Percentiles rank a stretch among this genome's conserved stretches.
Conservation (phyloP, 2,888 invertebrate species). For the Eupithecia dodoneata region DNA sequence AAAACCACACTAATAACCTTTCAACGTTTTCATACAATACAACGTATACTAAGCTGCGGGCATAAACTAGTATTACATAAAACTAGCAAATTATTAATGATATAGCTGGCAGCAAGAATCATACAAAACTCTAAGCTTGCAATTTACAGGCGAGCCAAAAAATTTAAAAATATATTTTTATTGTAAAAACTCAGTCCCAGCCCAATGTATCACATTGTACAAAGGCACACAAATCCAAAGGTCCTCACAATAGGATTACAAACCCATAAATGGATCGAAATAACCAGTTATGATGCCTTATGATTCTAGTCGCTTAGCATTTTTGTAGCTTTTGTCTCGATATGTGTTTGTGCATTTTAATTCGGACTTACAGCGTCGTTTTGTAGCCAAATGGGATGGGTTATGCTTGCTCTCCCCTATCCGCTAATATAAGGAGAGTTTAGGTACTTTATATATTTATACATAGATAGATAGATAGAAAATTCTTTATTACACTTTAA, state of each 20-base stretch:
- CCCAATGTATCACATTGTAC: constrained; percentile 29
- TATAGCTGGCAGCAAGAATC: no score
- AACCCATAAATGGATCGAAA: constrained; percentile 74
- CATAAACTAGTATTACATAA: no score
- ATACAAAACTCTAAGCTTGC: no score
- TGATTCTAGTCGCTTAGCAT: constrained; percentile 69
- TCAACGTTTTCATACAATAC: no score
- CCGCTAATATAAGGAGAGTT: background rate
- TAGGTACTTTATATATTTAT: background rate
- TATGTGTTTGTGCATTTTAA: constrained; percentile 80
- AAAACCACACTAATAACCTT: no score
- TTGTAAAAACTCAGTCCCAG: constrained; percentile 4
- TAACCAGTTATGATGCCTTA: constrained; percentile 80
- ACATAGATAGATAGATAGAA: no score
- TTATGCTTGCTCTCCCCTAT: background rate
- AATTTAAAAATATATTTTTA: background rate
- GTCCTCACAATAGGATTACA: constrained; percentile 78
- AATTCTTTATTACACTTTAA: no score
- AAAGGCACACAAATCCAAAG: constrained; percentile 46
- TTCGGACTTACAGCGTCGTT: constrained; percentile 65
- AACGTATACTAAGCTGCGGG: no score
- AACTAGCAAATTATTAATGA: no score
- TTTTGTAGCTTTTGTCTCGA: constrained; percentile 78
- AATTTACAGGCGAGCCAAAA: no score
- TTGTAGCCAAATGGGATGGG: background rate